Evolutionary conservation across 2,797 vertebrate species (phyloP).

Genomic region (Pygocentrus nattereri): DNA sequence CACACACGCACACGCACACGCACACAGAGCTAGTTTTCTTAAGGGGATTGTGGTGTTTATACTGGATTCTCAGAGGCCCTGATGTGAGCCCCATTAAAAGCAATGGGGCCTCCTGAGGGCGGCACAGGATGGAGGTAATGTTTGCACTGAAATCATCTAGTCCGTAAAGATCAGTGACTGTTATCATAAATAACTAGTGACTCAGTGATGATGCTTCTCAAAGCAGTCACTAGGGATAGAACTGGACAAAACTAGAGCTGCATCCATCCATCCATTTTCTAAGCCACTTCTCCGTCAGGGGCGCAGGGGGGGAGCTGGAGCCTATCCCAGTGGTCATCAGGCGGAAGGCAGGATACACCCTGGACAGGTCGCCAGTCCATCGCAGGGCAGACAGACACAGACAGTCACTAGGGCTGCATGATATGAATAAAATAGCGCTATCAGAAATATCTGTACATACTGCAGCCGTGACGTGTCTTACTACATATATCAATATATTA

Average conservation of each 20-base stretch:
- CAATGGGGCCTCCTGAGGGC: background rate
- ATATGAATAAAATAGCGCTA: background rate
- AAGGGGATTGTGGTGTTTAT: background rate
- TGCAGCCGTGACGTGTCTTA: no score
- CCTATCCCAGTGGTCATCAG: no score
- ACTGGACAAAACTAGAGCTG: no score
- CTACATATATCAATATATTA: no score
- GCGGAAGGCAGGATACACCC: no score
- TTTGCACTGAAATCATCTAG: background rate
- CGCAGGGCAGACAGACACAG: no score
- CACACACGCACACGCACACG: background rate
- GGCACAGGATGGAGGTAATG: background rate
- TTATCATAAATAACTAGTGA: conserved; percentile 18
- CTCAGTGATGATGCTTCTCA: conserved; percentile 26
- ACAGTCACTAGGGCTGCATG: no score
- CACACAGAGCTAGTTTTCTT: background rate
- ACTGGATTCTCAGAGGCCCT: background rate
- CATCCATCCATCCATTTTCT: no score
- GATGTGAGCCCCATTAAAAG: background rate
- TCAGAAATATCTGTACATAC: no score
- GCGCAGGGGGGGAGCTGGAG: no score
- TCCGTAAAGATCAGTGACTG: conserved; percentile 1
- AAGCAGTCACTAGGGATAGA: conserved; percentile 21
- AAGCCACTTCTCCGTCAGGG: no score
- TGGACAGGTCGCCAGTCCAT: no score